Conservation (phyloP, 2,113 vertebrate species). For the Hippocampus guttulatus region DNA sequence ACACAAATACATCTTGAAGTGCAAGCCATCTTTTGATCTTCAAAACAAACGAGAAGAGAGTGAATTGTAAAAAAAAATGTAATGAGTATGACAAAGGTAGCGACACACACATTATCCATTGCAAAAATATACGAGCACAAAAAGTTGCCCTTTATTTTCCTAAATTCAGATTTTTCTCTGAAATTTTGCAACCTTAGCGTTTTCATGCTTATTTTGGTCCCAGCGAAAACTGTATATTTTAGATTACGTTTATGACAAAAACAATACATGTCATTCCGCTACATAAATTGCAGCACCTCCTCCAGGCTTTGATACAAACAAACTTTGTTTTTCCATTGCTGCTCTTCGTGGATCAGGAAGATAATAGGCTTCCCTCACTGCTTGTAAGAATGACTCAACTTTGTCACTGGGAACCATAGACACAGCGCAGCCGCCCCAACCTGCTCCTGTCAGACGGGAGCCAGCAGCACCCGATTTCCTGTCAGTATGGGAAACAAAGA, state of each 20-base stretch:
- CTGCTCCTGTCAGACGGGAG: conserved; percentile 92
- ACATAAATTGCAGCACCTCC: conserved; percentile 84
- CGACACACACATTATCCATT: not conserved
- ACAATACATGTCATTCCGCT: conserved; percentile 64
- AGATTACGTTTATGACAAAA: not conserved
- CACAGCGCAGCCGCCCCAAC: conserved; percentile 95
- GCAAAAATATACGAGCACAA: not conserved
- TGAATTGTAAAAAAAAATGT: no score
- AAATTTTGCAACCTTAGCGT: not conserved
- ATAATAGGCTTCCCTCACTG: conserved; percentile 83
- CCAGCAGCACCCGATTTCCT: conserved; percentile 88
- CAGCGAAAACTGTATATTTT: not conserved
- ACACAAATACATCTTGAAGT: no score
- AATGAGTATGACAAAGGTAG: no score
- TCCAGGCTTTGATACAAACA: conserved; percentile 91
- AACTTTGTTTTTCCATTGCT: conserved; percentile 69
- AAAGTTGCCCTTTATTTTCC: not conserved
- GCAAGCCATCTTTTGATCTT: no score
- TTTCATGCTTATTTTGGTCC: not conserved
- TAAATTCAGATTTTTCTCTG: not conserved
- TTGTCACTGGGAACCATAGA: conserved; percentile 87
- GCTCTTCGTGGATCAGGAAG: conserved; percentile 58
- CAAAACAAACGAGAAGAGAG: no score
- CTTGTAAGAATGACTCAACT: conserved; percentile 78
- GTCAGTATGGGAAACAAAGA: conserved; percentile 43